Percentiles rank a stretch among this genome's conserved stretches.
Evolutionary conservation across 2,888 invertebrate species (phyloP).

Genomic region (Atrina japonica): DNA sequence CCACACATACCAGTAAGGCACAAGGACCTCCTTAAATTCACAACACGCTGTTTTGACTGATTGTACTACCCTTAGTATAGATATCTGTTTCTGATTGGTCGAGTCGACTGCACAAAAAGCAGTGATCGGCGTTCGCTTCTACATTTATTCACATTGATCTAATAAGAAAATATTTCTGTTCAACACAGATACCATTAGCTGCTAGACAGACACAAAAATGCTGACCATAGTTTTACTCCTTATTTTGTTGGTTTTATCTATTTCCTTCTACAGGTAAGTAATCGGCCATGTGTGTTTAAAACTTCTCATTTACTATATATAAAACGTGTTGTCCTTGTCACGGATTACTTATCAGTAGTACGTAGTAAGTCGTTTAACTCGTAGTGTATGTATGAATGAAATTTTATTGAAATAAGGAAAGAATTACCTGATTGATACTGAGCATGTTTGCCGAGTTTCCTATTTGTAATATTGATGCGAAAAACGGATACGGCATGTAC

Average conservation of each 20-base stretch:
- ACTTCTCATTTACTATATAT: constrained; percentile 5
- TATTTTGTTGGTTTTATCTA: constrained; percentile 35
- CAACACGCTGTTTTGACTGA: too few species aligned
- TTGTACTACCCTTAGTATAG: too few species aligned
- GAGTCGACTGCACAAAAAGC: constrained; percentile 8
- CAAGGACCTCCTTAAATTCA: too few species aligned
- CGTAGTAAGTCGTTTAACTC: too few species aligned
- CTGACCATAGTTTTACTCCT: constrained; percentile 29
- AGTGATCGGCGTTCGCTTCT: not conserved
- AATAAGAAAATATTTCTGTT: constrained; percentile 19
- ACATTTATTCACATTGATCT: constrained; percentile 5
- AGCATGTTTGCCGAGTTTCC: too few species aligned
- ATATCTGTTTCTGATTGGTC: constrained; percentile 10
- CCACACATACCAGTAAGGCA: too few species aligned
- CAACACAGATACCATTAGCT: constrained; percentile 3
- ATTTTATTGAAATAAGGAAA: too few species aligned
- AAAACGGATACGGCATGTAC: too few species aligned
- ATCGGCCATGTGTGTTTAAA: constrained; percentile 13
- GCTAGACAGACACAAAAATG: constrained; percentile 20
- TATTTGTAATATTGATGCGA: too few species aligned
- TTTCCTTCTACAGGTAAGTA: constrained; percentile 58
- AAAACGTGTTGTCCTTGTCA: not conserved
- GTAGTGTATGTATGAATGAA: too few species aligned
- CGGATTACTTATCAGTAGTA: not conserved
- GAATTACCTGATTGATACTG: too few species aligned